Evolutionary conservation across 2,888 invertebrate genomes (phyloP).

Genomic region (Eilema caniola): DNA sequence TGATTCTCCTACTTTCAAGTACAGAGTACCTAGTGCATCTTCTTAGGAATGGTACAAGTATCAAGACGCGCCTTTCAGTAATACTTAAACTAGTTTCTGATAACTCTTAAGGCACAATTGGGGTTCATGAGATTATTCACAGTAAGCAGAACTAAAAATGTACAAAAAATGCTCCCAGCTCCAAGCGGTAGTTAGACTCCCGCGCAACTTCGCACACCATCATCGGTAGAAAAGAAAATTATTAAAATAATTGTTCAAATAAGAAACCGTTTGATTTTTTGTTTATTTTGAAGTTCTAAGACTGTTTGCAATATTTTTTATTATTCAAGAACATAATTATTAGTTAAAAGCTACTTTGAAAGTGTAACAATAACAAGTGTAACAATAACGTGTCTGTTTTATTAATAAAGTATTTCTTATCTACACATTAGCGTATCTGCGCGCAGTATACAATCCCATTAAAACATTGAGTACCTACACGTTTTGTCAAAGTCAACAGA

Average conservation of each 20-base stretch:
- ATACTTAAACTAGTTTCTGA: conserved; percentile 7
- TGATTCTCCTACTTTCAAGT: too few species aligned
- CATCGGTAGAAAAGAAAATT: background rate
- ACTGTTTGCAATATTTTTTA: background rate
- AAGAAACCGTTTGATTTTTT: background rate
- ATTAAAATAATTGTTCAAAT: background rate
- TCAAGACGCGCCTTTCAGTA: too few species aligned
- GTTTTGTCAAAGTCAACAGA: too few species aligned
- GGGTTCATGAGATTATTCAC: conserved; percentile 50
- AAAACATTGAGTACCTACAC: too few species aligned
- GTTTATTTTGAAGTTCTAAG: background rate
- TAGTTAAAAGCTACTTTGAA: background rate
- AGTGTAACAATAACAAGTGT: background rate
- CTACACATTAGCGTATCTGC: too few species aligned
- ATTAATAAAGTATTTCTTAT: background rate
- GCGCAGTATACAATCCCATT: too few species aligned
- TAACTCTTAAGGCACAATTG: conserved; percentile 45
- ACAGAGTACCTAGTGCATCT: too few species aligned
- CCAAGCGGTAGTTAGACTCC: conserved; percentile 33
- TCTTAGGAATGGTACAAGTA: too few species aligned
- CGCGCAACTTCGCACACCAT: conserved; percentile 16
- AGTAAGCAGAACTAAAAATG: conserved; percentile 41
- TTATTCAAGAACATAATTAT: background rate
- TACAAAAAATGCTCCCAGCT: conserved; percentile 35
- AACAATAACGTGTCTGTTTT: too few species aligned